Conservation (phyloP, 2,888 invertebrate species). For the Temnothorax rugatulus region DNA sequence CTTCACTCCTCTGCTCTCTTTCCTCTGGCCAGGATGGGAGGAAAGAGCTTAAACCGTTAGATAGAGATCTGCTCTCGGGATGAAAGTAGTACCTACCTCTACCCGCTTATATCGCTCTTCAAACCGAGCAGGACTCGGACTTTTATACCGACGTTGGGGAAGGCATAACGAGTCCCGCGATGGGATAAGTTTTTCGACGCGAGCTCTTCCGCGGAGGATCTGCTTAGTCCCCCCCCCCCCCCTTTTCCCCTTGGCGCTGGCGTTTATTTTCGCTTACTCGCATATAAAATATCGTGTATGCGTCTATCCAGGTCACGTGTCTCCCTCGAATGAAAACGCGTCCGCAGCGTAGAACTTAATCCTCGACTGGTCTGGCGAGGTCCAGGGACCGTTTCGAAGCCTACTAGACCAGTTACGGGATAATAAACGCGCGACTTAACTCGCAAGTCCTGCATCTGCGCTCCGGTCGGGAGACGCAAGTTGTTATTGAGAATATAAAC, state of each 20-base stretch:
- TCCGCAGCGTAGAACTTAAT: conserved; percentile 60
- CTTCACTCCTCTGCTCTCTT: conserved; percentile 61
- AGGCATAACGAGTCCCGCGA: conserved; percentile 85
- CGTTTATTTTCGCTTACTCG: conserved; percentile 59
- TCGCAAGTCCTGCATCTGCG: conserved; percentile 13
- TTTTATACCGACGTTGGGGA: conserved; percentile 80
- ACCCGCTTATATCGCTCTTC: conserved; percentile 81
- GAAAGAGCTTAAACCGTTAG: conserved; percentile 85
- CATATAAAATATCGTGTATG: conserved; percentile 66
- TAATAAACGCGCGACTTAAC: conserved; percentile 40
- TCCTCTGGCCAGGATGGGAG: conserved; percentile 66
- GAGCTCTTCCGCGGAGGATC: conserved; percentile 74
- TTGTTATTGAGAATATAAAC: conserved; percentile 18
- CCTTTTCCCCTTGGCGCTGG: not conserved
- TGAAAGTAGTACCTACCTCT: conserved; percentile 84
- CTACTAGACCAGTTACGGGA: conserved; percentile 34
- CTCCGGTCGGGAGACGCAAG: not conserved
- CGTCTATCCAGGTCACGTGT: conserved; percentile 71
- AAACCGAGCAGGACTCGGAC: conserved; percentile 80
- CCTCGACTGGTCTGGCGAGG: conserved; percentile 20
- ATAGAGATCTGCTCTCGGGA: conserved; percentile 85
- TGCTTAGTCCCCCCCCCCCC: conserved; percentile 21
- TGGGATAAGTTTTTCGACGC: conserved; percentile 85
- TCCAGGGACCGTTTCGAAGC: not conserved
- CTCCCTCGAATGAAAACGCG: conserved; percentile 60